Evolutionary conservation across 2,113 vertebrate genomes (phyloP), one percentile per base, ranked within the genome.

Genomic region (Carassius carassius): DNA sequence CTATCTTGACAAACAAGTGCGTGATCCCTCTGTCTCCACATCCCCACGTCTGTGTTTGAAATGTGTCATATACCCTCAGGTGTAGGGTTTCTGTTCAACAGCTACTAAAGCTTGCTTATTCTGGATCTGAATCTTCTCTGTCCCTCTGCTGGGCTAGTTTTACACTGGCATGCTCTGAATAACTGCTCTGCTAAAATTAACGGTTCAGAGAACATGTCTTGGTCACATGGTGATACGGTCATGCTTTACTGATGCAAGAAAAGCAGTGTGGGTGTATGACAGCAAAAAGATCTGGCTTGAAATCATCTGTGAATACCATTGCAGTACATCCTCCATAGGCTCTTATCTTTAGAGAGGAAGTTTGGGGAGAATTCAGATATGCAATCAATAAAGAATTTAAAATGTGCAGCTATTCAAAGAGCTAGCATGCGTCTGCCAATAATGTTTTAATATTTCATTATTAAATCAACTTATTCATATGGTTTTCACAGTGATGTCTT

Each of bases 171-270:
- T 91, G 88, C 88, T 83, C n/a, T 73, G 86, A 83, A 86, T 92
- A 88, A 89, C 91, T 86, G 88, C 75, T 84, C 87, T 90, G 88
- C 90, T 93, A 93, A 94, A 94, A 92, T 72, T 89, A 90, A 90
- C 62, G 72, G 86, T 87, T 84, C 81, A 72, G 81, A 74, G 88
- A 90, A 86, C 85, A 82, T 88, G 89, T 76, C 88, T 90, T 87
- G 83, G 87, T 91, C 92, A 92, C 81, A 90, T 88, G 81, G 87
- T 77, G 65, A 23, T 11, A 60, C 65, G 44, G 81, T 83, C 56
- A 70, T 44, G 67, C 63, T 70, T 75, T 75, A 47, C 83, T 84
- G 87, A 86, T 85, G 85, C 65, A 82, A 83, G 67, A 83, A 78
- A 83, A 83, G 84, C 69, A 47, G 41, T 47, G 67, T 70, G 67